Evolutionary conservation across 2,113 vertebrate genomes (phyloP), one percentile per base, ranked within the genome.

Genomic region (Noturus placidus): DNA sequence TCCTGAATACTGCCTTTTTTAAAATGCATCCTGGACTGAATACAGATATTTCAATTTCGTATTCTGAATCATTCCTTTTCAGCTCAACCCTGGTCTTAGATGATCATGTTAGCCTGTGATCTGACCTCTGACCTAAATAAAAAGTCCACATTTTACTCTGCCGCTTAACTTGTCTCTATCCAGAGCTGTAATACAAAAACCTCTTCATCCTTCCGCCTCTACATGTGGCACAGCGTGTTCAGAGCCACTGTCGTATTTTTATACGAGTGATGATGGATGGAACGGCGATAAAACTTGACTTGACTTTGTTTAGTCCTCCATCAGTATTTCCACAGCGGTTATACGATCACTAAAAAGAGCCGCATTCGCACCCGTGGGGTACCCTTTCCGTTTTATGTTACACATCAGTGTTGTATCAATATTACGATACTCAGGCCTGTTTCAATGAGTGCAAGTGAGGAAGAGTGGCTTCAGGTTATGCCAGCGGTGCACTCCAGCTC

Each of bases 371-470:
- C 22, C 65, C 52, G 52, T 57, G 17, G 46, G 65, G 54, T 50
- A 42, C 22, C 13, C 13, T 38, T 54, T 19, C 30, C 27, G 50
- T 50, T 87, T 82, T 82, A 82, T 87, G 79, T 74, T 33, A 69
- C 86, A 81, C 79, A 82, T 87, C 79, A 87, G 50, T 50, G 54
- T 82, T 87, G 86, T 87, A 81, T 87, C 86, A 87, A 87, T 82
- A 87, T 81, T 82, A 82, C 67, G 67, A 61, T 57, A 54, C 79
- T 46, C 67, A 6, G 69, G 79, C n/a, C 54, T 35, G 14, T 30
- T 61, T 54, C 67, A 22, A 61, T 50, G 50, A 82, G 38, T 14
- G 33, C 27, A 0, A 82, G 25, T 15, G 79, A 30, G 35, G 52
- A 20, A n/a, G 65, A 87, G 54, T 56, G 56, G 79, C 79, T 87